Evolutionary conservation across 2,113 vertebrate genomes (phyloP), one percentile per base, ranked within the genome.

Genomic region (Oreochromis niloticus): DNA sequence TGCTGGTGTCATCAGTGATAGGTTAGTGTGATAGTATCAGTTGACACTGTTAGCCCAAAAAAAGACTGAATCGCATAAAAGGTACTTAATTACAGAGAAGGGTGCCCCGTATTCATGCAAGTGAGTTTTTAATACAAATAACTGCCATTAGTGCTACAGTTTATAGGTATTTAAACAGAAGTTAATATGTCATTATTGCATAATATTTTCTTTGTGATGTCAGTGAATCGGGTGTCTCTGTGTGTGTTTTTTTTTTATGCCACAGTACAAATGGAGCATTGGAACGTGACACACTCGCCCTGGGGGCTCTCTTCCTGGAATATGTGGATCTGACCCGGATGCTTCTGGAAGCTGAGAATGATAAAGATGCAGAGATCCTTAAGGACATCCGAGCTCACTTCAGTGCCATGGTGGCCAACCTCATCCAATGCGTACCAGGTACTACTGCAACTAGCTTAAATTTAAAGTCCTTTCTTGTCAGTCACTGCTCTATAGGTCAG

Each of bases 361-460:
- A 97, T 91, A 97, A 97, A 91, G 96, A 99, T 89, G 96, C 98
- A 1, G 98, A 99, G 93, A 98, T 99, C 92, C 97, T 99, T 39
- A 99, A 99, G 93, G 99, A 99, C 93, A 98, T 99, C 86, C 97
- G 99, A 93, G 98, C 98, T 73, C 99, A 99, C 95, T 99, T 99
- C 94, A 99, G 98, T 82, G 98, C 98, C 91, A 99, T 99, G 96
- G 98, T 99, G 87, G 98, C 99, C 92, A 99, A 99, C 95, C 95
- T 99, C 96, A 99, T 99, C 92, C 98, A 99, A 43, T 98, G 98
- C 93, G 97, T 99, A 68, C 98, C 98, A 97, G 98, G 98, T 97
- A 94, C 3, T 66, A 4, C 19, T 27, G 14, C 17, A n/a, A 24
- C 39, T 55, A 46, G 13, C 10, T 55, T 3, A 56, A 6, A 27